Evolutionary conservation across 1,140 invertebrate genomes (phyloP).

Genomic region (Chironomus tepperi): DNA sequence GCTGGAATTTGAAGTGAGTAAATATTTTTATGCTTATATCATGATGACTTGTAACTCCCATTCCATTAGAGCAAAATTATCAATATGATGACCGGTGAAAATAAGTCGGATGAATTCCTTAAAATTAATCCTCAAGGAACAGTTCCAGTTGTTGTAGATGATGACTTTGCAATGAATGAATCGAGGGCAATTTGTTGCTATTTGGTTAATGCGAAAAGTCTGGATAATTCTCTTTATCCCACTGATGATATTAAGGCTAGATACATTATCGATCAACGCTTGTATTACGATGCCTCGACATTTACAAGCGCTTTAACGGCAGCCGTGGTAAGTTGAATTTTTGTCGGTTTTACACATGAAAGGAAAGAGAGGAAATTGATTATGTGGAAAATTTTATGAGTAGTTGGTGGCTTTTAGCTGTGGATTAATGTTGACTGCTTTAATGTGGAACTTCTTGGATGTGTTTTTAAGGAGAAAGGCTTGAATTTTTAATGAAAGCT

Average conservation of each 20-base stretch:
- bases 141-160: slow-evolving; percentile 32
- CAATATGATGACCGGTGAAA: slow-evolving; percentile 28
- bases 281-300: background rate
- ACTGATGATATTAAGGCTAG: background rate
- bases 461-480: background rate
- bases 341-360: background rate
- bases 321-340: background rate
- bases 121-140: slow-evolving; percentile 32
- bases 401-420: background rate
- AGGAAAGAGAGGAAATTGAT: background rate
- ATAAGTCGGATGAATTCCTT: slow-evolving; percentile 30
- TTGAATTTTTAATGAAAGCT: no score
- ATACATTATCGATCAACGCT: background rate
- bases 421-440: background rate
- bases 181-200: slow-evolving; percentile 33
- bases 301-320: background rate
- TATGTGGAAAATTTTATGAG: no score
- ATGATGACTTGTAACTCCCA: background rate
- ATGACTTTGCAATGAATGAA: slow-evolving; percentile 30
- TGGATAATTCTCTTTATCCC: background rate
- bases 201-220: slow-evolving; percentile 21
- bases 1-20: slow-evolving; percentile 23
- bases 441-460: background rate
- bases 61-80: slow-evolving; percentile 28
- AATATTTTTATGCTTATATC: background rate